Evolutionary conservation across 2,888 invertebrate species (phyloP).

Genomic region (Aphrophora alni): DNA sequence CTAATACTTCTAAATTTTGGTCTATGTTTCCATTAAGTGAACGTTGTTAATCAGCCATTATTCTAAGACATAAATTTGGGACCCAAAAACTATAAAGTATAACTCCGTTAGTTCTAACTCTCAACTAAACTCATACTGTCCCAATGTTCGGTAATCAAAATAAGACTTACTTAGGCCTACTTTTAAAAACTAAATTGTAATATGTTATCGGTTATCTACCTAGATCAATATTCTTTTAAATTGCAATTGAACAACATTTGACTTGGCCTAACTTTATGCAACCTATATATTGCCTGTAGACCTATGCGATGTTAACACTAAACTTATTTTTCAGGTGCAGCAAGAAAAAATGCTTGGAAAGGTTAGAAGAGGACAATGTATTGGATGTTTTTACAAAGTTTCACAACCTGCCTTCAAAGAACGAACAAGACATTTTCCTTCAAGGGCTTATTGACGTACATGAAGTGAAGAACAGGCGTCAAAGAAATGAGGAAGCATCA

Average conservation of each 20-base stretch:
- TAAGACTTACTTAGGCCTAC: too few species aligned
- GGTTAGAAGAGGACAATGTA: not conserved
- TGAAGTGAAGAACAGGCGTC: not conserved
- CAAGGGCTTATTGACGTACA: conserved; percentile 12
- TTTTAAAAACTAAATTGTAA: too few species aligned
- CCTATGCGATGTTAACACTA: too few species aligned
- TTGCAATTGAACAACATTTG: not conserved
- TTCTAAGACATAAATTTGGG: not conserved
- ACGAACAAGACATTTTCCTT: conserved; percentile 14
- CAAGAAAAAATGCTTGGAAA: not conserved
- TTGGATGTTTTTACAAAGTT: not conserved
- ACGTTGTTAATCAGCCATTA: too few species aligned
- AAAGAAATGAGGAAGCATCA: too few species aligned
- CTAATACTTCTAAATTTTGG: too few species aligned
- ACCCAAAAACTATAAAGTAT: not conserved
- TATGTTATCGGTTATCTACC: too few species aligned
- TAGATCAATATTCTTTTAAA: not conserved
- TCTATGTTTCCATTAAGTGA: not conserved
- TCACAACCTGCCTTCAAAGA: not conserved
- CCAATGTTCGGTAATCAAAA: too few species aligned
- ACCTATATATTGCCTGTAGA: not conserved
- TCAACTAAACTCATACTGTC: too few species aligned
- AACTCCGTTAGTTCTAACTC: too few species aligned
- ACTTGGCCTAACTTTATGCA: not conserved
- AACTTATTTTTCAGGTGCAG: not conserved